Evolutionary conservation across 2,797 vertebrate species (phyloP), one percentile per base, ranked within the genome.

Genomic region (Gymnoscopelus microlampas): DNA sequence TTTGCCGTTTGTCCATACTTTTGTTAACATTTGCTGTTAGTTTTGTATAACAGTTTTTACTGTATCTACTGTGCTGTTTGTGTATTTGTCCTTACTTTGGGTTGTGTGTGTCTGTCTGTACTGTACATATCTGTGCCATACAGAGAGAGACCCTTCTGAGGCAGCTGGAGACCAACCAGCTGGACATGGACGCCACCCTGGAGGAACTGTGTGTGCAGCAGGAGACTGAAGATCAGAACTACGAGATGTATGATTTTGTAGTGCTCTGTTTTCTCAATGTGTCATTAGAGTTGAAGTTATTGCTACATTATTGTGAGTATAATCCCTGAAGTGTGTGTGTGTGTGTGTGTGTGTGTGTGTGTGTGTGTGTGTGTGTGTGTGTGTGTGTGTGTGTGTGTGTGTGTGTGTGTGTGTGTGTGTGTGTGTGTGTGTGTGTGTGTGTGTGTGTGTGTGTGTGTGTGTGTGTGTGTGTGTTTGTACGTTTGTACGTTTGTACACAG

Each of bases 141-240:
- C 91, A 99, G 98, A 94, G 98, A 76, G 98, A 99, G 89, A 99
- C 98, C 0, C 90, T 99, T 62, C 89, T 99, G 74, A 95, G 97
- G 79, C 98, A 99, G 91, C 94, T 99, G 87, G 98, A 98, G 92
- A 99, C 98, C 1, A 99, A 99, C 88, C 98, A 99, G 88, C 91
- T 99, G 74, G 98, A 99, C 87, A 97, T 98, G 19, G 98, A 99
- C 5, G 98, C 98, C 47, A 99, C 97, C 0, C 83, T 99, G 87
- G 98, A 99, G 91, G 98, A 99, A 85, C 94, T 99, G 4, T 95
- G 85, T 0, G 97, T 99, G 74, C 98, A 99, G 90, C 96, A 98
- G 81, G 98, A 99, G 90, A 98, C 98, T 0, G 98, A 99, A 83
- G 98, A 99, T 87, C 98, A 99, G 76, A 99, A 99, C 90, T 99